phyloP scores from a whole-genome alignment of 1,140 invertebrate species.

The Wiebesia pumilae region DNA sequence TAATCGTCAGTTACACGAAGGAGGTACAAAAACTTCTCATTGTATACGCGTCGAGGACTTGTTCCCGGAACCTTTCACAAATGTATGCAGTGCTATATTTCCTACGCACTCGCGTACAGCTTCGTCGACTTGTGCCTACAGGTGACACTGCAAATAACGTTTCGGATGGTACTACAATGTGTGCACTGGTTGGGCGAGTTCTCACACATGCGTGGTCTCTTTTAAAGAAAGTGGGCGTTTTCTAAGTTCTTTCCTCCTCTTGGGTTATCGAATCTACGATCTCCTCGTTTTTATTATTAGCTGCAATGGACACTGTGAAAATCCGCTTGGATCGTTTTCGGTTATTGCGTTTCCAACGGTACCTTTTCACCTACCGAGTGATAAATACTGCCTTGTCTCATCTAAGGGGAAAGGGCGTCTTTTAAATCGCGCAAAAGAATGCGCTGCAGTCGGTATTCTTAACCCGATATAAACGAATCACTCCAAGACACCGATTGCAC shows the following conservation, averaged over 20 bases:
- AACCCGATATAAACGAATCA: too few relatives aligned
- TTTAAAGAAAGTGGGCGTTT: slow-evolving; percentile 16
- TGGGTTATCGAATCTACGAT: too few relatives aligned
- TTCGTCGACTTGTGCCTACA: slow-evolving; percentile 26
- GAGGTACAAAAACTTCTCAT: slow-evolving; percentile 15
- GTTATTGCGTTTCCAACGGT: too few relatives aligned
- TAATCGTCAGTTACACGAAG: slow-evolving; percentile 24
- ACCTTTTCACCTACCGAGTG: too few relatives aligned
- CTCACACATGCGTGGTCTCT: neutral
- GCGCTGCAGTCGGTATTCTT: too few relatives aligned
- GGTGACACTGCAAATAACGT: slow-evolving; percentile 49
- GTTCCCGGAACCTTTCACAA: slow-evolving; percentile 50
- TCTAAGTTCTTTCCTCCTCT: neutral
- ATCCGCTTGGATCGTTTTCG: too few relatives aligned
- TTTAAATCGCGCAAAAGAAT: too few relatives aligned
- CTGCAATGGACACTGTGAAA: too few relatives aligned
- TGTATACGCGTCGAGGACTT: slow-evolving; percentile 15
- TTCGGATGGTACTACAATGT: slow-evolving; percentile 15
- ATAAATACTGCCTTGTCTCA: too few relatives aligned
- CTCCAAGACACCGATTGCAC: too few relatives aligned
- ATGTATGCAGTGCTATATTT: slow-evolving; percentile 46
- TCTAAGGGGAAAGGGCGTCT: too few relatives aligned
- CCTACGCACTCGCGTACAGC: slow-evolving; percentile 41
- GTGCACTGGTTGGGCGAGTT: neutral
- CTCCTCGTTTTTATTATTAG: too few relatives aligned